Evolutionary conservation across 2,888 invertebrate genomes (phyloP).

Genomic region (Spodoptera exigua): DNA sequence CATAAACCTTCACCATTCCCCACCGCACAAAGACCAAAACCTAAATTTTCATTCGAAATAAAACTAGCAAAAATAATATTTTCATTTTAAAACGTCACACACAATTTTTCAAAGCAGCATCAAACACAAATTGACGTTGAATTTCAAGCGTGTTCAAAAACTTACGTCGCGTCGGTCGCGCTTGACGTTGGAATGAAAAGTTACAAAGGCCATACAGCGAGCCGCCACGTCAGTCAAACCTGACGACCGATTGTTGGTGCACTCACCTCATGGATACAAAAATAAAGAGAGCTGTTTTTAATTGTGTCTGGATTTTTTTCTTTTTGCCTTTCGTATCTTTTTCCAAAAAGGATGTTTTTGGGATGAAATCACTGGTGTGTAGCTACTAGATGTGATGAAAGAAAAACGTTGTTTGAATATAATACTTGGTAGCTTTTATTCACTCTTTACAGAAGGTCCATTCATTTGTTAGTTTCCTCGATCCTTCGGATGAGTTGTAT

Average conservation of each 20-base stretch:
- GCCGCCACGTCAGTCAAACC: constrained; percentile 56
- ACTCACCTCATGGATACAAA: constrained; percentile 10
- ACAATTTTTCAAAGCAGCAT: constrained; percentile 51
- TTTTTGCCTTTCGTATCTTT: neutral
- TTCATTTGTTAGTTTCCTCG: too few relatives aligned
- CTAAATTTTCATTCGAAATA: constrained; percentile 27
- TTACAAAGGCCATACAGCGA: constrained; percentile 53
- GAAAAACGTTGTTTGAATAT: too few relatives aligned
- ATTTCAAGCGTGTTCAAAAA: constrained; percentile 56
- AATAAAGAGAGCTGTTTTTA: constrained; percentile 26
- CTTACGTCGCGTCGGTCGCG: constrained; percentile 40
- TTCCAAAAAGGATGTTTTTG: too few relatives aligned
- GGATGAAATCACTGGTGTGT: too few relatives aligned
- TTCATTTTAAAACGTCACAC: constrained; percentile 39
- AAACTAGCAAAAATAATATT: constrained; percentile 41
- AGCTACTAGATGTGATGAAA: too few relatives aligned
- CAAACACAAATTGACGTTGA: constrained; percentile 55
- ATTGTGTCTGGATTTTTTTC: neutral
- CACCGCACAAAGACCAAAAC: constrained; percentile 6
- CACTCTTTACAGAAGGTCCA: too few relatives aligned
- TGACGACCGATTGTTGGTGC: constrained; percentile 59
- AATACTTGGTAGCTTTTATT: too few relatives aligned
- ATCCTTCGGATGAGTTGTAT: too few relatives aligned
- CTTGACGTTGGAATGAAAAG: constrained; percentile 53
- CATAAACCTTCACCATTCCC: constrained; percentile 3